Base-by-base conservation (phyloP, 2,888 invertebrate species). In the Sepioteuthis lessoniana region DNA sequence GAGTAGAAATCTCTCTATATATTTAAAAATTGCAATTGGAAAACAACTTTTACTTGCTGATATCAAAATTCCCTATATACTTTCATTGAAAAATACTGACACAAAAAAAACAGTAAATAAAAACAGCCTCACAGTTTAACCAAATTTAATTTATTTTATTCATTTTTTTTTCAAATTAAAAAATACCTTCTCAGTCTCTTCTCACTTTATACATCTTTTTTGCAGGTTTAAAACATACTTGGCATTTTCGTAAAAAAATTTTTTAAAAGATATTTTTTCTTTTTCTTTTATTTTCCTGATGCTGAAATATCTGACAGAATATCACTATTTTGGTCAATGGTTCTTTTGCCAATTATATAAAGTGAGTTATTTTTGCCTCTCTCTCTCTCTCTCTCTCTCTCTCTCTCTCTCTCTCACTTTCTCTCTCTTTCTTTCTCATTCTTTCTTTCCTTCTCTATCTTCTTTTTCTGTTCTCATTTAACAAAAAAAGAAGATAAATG, bases 21-120 rank as follows among this genome's bases (percentile, higher is more conserved):
- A n/a, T 76, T n/a, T n/a, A 76, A 76, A 76, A 76, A n/a, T 76
- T 76, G 76, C 76, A 76, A 76, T 76, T n/a, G 76, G 55, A 76
- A 76, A 76, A 76, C 76, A 76, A 76, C 76, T 76, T 76, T n/a
- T 13, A n/a, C 76, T 76, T n/a, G 76, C 31, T 76, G 76, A 76
- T 76, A 76, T 76, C 76, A 76, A 31, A 76, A 76, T n/a, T 13
- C 31, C n/a, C 76, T 16, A 76, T 76, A 76, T 76, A 76, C n/a
- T 76, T 31, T 31, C 76, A 76, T n/a, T n/a, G n/a, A 76, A 76
- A 60, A 76, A 76, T 31, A n/a, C n/a, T 31, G 31, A 5, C 31
- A 2, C 8, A n/a, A 76, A 76, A 76, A 76, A n/a, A n/a, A 60
- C n/a, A 76, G 16, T n/a, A 76, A n/a, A 76, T 10, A 76, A 76